Base-by-base conservation (phyloP, 2,113 vertebrate species). In the Centropus unirufus region DNA sequence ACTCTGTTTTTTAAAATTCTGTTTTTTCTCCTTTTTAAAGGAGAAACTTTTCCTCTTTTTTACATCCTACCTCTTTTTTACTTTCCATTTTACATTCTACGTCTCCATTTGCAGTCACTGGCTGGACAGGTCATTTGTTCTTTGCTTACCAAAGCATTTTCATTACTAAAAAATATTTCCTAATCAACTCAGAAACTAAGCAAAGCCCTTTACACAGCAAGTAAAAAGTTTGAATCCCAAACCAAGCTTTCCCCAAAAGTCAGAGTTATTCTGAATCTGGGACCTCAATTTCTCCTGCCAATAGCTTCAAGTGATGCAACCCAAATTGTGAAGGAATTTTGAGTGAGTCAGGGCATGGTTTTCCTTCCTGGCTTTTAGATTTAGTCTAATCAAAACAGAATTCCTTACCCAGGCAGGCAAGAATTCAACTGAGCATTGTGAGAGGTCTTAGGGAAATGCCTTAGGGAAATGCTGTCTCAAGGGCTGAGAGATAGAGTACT, bases 121-220 rank as follows among this genome's bases (percentile, higher is more conserved):
- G 0, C 6, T 64, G 32, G 27, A 42, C 26, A 82, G 3, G 17
- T 76, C 2, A 1, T 68, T 63, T 63, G 4, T 8, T 72, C 49
- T 78, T 73, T 42, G 15, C 19, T 73, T 26, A 78, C 18, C 14
- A 42, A 39, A 49, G 27, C 8, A 11, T 17, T 83, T 69, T 72
- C 30, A 18, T 83, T 44, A 42, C 10, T 83, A 42, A 58, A 62
- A 57, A 4, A 16, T 8, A 6, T 59, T 58, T 77, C 59, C 76
- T 81, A 21, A 51, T 57, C 11, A 61, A 4, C 62, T 52, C 78
- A 29, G 29, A 73, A 82, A 77, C 6, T 51, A 72, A 72, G 11
- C 36, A 72, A 77, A 39, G 9, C 26, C 9, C 1, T 90, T 82
- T 58, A 30, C n/a, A 52, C 12, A 64, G 14, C 15, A 68, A 82